These are phyloP conservation scores for Zaprionus capensis DNA, from an alignment of 1,140 invertebrate genomes.

Conservation along the genomic window DNA sequence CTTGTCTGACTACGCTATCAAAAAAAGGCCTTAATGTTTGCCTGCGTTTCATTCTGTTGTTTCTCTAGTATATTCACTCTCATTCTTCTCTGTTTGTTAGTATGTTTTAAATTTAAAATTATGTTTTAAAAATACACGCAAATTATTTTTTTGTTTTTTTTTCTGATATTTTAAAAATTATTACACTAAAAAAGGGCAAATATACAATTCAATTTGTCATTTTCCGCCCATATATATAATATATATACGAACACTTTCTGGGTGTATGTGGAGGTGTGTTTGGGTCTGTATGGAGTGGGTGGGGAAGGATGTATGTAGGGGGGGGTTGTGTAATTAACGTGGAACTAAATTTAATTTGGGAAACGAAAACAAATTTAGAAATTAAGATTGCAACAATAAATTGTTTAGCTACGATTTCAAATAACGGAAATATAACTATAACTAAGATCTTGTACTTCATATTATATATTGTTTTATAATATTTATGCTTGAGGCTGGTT, in stretches of 20 bases:
- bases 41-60: conserved; percentile 10
- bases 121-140: conserved; percentile 43
- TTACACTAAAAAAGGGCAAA: conserved; percentile 54
- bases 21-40: conserved; percentile 6
- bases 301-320: not conserved
- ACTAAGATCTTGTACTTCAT: conserved; percentile 9
- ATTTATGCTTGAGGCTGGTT: conserved; percentile 29
- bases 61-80: conserved; percentile 17
- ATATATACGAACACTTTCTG: conserved; percentile 26
- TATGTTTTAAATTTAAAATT: conserved; percentile 40
- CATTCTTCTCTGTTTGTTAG: conserved; percentile 29
- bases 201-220: conserved; percentile 64
- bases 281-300: not conserved
- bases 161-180: conserved; percentile 13
- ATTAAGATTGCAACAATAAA: conserved; percentile 53
- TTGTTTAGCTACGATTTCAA: conserved; percentile 28
- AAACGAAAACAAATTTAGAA: conserved; percentile 38
- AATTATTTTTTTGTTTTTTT: conserved; percentile 22
- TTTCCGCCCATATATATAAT: conserved; percentile 33
- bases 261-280: not conserved
- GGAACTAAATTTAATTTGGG: conserved; percentile 10
- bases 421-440: conserved; percentile 40
- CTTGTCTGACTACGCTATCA: not conserved
- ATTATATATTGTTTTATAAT: conserved; percentile 28
- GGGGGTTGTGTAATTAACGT: conserved; percentile 10